Base-by-base conservation (phyloP, 2,888 invertebrate genomes). In the Nineta flava region DNA sequence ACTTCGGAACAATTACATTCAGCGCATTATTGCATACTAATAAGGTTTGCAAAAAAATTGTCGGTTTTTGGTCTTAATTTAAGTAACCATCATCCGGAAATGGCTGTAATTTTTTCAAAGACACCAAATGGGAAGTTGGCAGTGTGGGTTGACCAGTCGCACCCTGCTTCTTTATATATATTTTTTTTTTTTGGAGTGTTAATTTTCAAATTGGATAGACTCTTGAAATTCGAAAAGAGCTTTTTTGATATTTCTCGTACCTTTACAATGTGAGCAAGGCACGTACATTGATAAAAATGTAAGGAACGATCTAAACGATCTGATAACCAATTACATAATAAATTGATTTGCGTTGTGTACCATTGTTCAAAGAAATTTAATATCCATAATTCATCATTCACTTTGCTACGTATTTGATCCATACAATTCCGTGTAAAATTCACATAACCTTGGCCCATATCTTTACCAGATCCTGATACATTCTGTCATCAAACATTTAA, bases 341-440 rank as follows among this genome's bases (percentile, higher is more conserved):
- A 79, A 63, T 83, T 87, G 65, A 97, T 84, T 73, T 99, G 97
- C 59, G 83, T 83, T 49, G 85, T 85, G 71, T 97, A 99, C 66
- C 66, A 68, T 55, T 67, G 66, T 77, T 87, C 87, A 67, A 87
- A 84, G 59, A 87, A 78, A 60, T 77, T 81, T 52, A 87, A 72
- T 56, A 86, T 85, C 83, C 85, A 88, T 52, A 87, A 69, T 64
- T 87, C 88, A 65, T 88, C 87, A 54, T 79, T 81, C 52, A 99
- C 91, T 75, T 96, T 96, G 59, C 96, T 93, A 61, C 96, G 79
- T 58, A 99, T 87, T 72, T 95, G 94, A 73, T 99, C 99, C 81
- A 96, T 90, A 60, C 94, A 94, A 62, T 92, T 94, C 55, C 96
- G 80, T 69, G 95, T 88, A 68, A 97, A 99, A 71, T 92, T 94